phyloP scores from a whole-genome alignment of 1,140 invertebrate species.

The Meloidogyne exigua region DNA sequence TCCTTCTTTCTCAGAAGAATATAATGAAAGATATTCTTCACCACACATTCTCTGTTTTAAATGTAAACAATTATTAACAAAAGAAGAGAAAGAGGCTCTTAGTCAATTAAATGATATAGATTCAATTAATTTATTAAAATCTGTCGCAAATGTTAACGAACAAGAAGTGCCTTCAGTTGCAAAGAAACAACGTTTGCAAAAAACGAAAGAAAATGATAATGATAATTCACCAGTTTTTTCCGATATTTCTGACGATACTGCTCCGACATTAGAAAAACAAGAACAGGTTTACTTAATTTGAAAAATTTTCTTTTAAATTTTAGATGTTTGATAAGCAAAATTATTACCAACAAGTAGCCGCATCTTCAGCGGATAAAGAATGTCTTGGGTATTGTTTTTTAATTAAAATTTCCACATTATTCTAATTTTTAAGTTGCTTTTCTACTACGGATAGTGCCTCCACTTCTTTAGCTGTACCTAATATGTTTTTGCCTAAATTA shows the following conservation, averaged over 20 bases:
- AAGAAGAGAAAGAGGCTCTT: conserved; percentile 3
- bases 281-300: conserved; percentile 22
- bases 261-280: conserved; percentile 36
- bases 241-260: conserved; percentile 38
- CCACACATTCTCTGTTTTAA: conserved; percentile 11
- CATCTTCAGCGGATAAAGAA: neutral
- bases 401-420: too few species aligned
- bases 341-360: neutral
- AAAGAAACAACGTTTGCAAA: neutral
- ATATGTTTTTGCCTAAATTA: neutral
- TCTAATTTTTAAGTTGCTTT: neutral
- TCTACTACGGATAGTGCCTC: neutral
- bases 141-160: neutral
- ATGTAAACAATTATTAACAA: conserved; percentile 23
- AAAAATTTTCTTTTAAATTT: neutral
- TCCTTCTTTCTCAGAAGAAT: neutral
- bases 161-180: neutral
- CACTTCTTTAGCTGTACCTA: neutral
- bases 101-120: neutral
- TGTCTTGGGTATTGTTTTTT: neutral
- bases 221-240: conserved; percentile 34
- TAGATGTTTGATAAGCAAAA: conserved; percentile 29
- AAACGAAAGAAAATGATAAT: neutral
- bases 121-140: neutral
- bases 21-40: neutral